Percentiles rank a stretch among this genome's conserved stretches.
Evolutionary conservation across 2,888 invertebrate species (phyloP).

Genomic region (Platynereis dumerilii): DNA sequence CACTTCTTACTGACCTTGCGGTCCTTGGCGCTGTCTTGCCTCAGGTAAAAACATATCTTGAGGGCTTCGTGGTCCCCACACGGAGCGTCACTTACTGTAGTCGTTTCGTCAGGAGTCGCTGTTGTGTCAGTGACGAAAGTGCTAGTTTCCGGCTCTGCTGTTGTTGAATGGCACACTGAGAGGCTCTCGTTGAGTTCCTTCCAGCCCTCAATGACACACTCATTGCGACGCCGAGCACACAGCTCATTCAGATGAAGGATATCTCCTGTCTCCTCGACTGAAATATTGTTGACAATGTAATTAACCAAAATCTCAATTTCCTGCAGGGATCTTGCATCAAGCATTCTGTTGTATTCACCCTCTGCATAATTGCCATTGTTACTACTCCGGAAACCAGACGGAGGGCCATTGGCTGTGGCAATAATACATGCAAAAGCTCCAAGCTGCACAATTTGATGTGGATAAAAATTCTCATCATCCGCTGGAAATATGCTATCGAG

Average conservation of each 20-base stretch:
- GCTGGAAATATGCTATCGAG: constrained; percentile 11
- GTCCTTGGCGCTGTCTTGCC: constrained; percentile 11
- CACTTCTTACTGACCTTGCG: constrained; percentile 16
- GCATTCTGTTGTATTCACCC: not conserved
- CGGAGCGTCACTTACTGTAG: not conserved
- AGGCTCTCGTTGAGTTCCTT: no score
- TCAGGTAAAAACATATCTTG: constrained; percentile 26
- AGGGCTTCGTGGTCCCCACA: constrained; percentile 18
- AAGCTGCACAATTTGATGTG: constrained; percentile 23
- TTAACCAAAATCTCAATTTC: constrained; percentile 4
- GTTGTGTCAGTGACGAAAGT: not conserved
- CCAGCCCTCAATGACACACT: constrained; percentile 37
- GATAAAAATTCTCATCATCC: constrained; percentile 12
- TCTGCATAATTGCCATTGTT: constrained; percentile 1
- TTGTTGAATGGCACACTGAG: not conserved
- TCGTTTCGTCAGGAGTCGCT: not conserved
- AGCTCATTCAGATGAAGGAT: constrained; percentile 19
- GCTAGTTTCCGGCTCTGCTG: not conserved
- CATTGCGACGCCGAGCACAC: constrained; percentile 35
- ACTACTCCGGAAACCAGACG: no score
- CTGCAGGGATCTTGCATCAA: constrained; percentile 8
- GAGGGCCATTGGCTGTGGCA: not conserved
- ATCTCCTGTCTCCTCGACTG: not conserved
- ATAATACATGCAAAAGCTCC: constrained; percentile 25
- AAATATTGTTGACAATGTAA: constrained; percentile 30